A percentile compares a stretch with the other conserved stretches of the same genome.
Conservation (phyloP, 1,140 invertebrate species). For the Diorhabda carinulata region DNA sequence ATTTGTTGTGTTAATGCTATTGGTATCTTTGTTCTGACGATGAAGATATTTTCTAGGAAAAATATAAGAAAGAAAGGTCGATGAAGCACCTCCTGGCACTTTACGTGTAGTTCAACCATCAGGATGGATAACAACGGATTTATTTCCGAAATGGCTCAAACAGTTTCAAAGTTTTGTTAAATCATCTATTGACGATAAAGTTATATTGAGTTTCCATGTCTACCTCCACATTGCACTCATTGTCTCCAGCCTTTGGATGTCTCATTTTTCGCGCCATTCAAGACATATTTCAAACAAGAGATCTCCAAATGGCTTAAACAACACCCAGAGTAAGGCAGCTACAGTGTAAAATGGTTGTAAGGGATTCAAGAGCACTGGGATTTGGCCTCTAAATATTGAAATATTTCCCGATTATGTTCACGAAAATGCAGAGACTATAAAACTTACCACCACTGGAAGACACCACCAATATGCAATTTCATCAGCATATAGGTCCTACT, state of each 20-base stretch:
- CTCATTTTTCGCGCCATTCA: conserved; percentile 44
- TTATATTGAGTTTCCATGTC: conserved; percentile 42
- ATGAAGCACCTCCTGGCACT: conserved; percentile 47
- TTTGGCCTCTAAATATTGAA: too few species aligned
- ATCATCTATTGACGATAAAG: conserved; percentile 24
- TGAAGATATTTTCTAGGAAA: conserved; percentile 44
- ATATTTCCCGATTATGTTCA: too few species aligned
- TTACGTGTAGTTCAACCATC: conserved; percentile 41
- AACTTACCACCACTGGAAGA: too few species aligned
- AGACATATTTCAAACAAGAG: conserved; percentile 21
- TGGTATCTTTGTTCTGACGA: conserved; percentile 40
- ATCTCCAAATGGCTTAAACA: too few species aligned
- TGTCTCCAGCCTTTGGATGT: conserved; percentile 45
- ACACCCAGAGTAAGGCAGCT: too few species aligned
- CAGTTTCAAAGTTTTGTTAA: conserved; percentile 5
- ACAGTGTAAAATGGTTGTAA: too few species aligned
- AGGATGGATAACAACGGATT: conserved; percentile 39
- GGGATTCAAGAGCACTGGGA: too few species aligned
- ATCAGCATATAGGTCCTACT: too few species aligned
- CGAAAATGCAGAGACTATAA: too few species aligned
- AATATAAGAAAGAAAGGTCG: conserved; percentile 30
- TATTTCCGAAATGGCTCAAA: conserved; percentile 35
- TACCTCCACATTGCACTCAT: conserved; percentile 47
- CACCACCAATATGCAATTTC: too few species aligned
- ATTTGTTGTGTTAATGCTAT: conserved; percentile 38